Conservation (phyloP, 35 echinoderm and acorn worm species). For the Strongylocentrotus purpuratus region DNA sequence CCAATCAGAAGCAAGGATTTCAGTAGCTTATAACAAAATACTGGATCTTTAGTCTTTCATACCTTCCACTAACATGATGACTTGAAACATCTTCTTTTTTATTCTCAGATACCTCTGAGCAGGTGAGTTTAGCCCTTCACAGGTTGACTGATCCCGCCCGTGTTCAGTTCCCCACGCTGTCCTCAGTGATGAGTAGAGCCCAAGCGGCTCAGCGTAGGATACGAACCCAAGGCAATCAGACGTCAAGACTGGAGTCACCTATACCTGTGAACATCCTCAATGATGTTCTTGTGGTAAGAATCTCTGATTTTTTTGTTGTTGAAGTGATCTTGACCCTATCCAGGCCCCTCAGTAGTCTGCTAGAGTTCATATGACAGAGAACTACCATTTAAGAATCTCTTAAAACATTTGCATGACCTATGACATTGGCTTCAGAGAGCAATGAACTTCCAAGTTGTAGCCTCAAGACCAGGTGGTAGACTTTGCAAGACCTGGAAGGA, state of each 20-base stretch:
- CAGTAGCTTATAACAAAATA: too few species aligned
- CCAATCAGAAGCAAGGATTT: too few species aligned
- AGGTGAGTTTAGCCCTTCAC: constrained; percentile 86
- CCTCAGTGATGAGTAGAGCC: constrained; percentile 78
- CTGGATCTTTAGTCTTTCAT: not conserved
- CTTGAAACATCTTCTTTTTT: not conserved
- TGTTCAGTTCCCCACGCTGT: constrained; percentile 71
- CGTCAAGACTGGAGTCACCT: constrained; percentile 62
- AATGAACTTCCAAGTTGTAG: too few species aligned
- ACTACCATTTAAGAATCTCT: constrained; percentile 60
- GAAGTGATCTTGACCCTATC: constrained; percentile 84
- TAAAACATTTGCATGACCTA: not conserved
- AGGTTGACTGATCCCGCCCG: constrained; percentile 84
- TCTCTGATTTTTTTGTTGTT: not conserved
- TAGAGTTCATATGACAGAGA: constrained; percentile 71
- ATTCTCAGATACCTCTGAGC: constrained; percentile 59
- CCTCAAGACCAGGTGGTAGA: too few species aligned
- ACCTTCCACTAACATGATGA: not conserved
- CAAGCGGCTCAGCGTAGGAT: constrained; percentile 68
- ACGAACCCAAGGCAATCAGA: constrained; percentile 56
- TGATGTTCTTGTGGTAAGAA: constrained; percentile 80
- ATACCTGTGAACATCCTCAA: constrained; percentile 82
- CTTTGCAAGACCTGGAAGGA: too few species aligned
- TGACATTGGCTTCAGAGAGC: not conserved
- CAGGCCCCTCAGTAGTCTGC: constrained; percentile 93